Evolutionary conservation across 2,888 invertebrate genomes (phyloP), one percentile per base, ranked within the genome.

Genomic region (Andrena trimmerana): DNA sequence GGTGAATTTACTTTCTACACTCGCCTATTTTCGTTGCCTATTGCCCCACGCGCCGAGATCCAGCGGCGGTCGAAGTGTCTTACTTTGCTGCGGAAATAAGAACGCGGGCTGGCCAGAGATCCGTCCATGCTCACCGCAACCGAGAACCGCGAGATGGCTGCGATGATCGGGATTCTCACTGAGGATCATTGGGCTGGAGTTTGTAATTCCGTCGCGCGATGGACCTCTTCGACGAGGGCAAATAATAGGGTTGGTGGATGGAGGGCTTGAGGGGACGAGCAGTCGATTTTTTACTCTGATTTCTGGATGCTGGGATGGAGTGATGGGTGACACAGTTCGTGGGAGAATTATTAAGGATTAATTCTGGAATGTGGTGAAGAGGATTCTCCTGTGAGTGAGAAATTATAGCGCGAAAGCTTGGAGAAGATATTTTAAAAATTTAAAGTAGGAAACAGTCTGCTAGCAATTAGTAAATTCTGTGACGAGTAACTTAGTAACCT

Each of bases 1-100:
- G 62, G 20, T 29, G 76, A 71, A 84, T 84, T 85, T 85, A 85
- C 85, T 85, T 85, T 85, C 85, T 85, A 85, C 71, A 76, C 29
- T 85, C 85, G 78, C 85, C 81, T 85, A 85, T 85, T 85, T 85
- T 85, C 81, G 81, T 81, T 66, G 20, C 4, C 70, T 27, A 29
- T 70, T 36, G 33, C 69, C 7, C 42, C 42, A 42, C 71, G 69
- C 52, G 31, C 20, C 20, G 71, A 65, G 10, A 57, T 72, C 59
- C 31, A 36, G 24, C 31, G 24, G 27, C 31, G 24, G 2, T 42
- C 42, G 1, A 65, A 27, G 24, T 20, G 5, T 52, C 31, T 52
- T 66, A 27, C 65, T 65, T 62, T 50, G 36, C 24, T n/a, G 29
- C n/a, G 70, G 54, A 71, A 80, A 68, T 57, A 36, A 72, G 62